Evolutionary conservation across 1,140 invertebrate genomes (phyloP).

Genomic region (Panagrolaimus sp.): DNA sequence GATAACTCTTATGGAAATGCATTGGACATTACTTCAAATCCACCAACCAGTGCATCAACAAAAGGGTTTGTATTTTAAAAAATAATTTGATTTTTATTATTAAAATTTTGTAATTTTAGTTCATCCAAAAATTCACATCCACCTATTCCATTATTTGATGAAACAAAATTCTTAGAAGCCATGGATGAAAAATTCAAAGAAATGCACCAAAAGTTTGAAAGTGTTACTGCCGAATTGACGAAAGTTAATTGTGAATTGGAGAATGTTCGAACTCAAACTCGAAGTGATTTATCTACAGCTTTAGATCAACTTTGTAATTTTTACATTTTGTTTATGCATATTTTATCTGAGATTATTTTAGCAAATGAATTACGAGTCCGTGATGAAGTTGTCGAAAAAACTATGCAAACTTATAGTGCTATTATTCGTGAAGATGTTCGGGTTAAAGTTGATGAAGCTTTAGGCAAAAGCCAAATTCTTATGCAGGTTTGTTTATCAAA

Average conservation of each 20-base stretch:
- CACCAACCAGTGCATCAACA: no score
- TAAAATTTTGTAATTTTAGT: no score
- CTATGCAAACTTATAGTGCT: not conserved
- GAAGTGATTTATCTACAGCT: constrained; percentile 5
- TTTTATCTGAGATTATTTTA: not conserved
- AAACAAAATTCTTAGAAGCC: no score
- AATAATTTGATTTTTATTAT: no score
- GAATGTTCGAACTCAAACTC: not conserved
- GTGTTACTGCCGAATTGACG: not conserved
- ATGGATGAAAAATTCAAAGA: no score
- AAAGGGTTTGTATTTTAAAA: no score
- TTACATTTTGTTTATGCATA: not conserved
- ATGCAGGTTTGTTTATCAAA: not conserved
- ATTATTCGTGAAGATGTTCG: not conserved
- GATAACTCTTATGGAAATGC: no score
- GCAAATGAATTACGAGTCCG: constrained; percentile 6
- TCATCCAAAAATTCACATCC: no score
- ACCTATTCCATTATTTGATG: no score
- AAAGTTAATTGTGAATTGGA: not conserved
- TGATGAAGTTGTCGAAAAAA: not conserved
- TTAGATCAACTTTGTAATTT: not conserved
- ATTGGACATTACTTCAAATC: no score
- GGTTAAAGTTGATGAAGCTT: not conserved
- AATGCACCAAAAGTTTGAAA: no score
- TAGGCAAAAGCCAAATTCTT: not conserved